Percentiles rank a stretch among this genome's conserved stretches.
Conservation (phyloP, 2,888 invertebrate genomes). For the Amphipoea oculea region DNA sequence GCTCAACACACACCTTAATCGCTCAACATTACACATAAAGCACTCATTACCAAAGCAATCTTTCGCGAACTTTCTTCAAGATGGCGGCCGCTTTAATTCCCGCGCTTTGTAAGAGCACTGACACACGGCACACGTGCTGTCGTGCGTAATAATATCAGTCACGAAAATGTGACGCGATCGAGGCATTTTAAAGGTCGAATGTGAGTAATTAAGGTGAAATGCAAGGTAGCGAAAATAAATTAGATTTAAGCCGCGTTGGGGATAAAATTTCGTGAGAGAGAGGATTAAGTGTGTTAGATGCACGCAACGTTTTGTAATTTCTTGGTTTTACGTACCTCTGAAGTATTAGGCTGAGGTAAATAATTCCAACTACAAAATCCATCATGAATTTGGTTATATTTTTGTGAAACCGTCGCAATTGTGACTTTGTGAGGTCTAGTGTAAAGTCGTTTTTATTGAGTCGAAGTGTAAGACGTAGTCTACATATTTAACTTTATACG, state of each 20-base stretch:
- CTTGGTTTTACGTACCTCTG: not conserved
- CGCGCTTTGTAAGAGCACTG: slow-evolving; percentile 64
- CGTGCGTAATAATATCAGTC: slow-evolving; percentile 61
- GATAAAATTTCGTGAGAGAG: slow-evolving; percentile 46
- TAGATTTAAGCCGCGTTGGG: slow-evolving; percentile 49
- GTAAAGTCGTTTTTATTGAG: not conserved
- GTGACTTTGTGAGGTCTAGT: not conserved
- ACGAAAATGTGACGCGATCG: slow-evolving; percentile 51
- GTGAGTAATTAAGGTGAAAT: slow-evolving; percentile 54
- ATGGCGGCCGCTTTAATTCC: slow-evolving; percentile 80
- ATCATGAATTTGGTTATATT: not conserved
- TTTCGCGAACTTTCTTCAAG: slow-evolving; percentile 78
- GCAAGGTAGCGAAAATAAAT: slow-evolving; percentile 54
- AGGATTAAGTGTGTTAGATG: slow-evolving; percentile 46
- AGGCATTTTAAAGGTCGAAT: slow-evolving; percentile 59
- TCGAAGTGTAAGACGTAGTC: not conserved
- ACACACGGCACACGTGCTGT: slow-evolving; percentile 47
- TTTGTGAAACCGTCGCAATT: not conserved
- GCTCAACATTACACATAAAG: slow-evolving; percentile 68
- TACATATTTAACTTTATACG: not conserved
- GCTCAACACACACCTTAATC: not conserved
- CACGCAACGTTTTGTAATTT: slow-evolving; percentile 48
- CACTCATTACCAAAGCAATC: slow-evolving; percentile 77
- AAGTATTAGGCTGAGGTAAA: not conserved
- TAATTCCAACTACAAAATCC: not conserved